Percentiles rank a stretch among this genome's conserved stretches.
phyloP scores from a whole-genome alignment of 2,797 vertebrate species.

The Anomalospiza imberbis region DNA sequence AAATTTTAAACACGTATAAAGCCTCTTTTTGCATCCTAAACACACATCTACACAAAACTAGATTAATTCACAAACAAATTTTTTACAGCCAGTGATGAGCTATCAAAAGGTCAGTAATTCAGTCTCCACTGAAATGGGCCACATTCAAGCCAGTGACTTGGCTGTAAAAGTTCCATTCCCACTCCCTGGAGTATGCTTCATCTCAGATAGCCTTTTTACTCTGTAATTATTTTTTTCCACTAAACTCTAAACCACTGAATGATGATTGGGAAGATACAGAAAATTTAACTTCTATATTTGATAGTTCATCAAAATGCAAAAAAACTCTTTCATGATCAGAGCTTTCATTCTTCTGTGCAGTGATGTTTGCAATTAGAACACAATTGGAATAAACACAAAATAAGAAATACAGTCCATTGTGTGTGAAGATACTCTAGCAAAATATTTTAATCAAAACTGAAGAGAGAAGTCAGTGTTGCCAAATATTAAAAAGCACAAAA shows the following conservation, averaged over 20 bases:
- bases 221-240: slow-evolving; percentile 15
- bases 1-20: background rate
- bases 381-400: background rate
- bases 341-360: background rate
- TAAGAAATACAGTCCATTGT: background rate
- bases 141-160: background rate
- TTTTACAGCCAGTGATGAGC: background rate
- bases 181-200: background rate
- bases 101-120: background rate
- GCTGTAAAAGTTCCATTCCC: background rate
- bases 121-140: background rate
- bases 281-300: slow-evolving; percentile 40
- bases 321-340: background rate
- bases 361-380: slow-evolving; percentile 17
- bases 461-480: background rate
- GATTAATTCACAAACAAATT: background rate
- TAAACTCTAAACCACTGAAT: background rate
- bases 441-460: background rate
- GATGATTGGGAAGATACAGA: slow-evolving; percentile 6
- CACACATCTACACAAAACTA: background rate
- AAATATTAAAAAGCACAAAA: background rate
- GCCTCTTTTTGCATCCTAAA: background rate
- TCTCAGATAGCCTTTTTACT: background rate
- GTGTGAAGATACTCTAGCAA: background rate
- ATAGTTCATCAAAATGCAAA: slow-evolving; percentile 43